A percentile compares a stretch with the other conserved stretches of the same genome.
phyloP scores from a whole-genome alignment of 2,113 vertebrate species.

The Gulo gulo region DNA sequence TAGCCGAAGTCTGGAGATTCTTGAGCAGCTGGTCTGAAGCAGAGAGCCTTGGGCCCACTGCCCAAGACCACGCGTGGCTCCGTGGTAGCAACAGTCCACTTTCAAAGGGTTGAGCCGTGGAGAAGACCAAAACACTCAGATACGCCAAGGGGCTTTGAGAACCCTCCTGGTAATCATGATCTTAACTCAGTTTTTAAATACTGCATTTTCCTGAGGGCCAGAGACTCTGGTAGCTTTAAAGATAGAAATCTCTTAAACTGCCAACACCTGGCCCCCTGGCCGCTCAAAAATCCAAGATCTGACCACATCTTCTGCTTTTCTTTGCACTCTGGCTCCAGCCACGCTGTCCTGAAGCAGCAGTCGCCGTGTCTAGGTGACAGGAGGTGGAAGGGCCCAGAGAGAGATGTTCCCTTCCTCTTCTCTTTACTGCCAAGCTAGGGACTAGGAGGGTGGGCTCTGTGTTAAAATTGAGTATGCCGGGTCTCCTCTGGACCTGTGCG shows the following conservation, averaged over 20 bases:
- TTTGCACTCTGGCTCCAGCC: neutral
- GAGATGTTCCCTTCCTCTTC: neutral
- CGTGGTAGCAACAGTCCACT: neutral
- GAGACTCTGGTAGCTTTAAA: neutral
- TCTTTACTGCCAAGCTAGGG: neutral
- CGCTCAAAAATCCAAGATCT: neutral
- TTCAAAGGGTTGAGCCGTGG: neutral
- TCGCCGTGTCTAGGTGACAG: neutral
- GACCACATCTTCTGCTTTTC: neutral
- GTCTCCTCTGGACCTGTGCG: neutral
- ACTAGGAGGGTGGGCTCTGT: neutral
- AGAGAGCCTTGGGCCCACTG: neutral
- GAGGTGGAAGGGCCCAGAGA: neutral
- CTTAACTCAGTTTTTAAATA: conserved; percentile 36
- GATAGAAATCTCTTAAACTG: neutral
- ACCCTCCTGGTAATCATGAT: neutral
- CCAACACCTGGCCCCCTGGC: neutral
- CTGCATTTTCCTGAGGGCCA: neutral
- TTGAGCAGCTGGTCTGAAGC: neutral
- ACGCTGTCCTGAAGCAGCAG: fast-evolving
- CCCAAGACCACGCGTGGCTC: neutral
- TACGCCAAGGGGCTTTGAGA: neutral
- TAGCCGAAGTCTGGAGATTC: neutral
- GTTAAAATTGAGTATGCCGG: neutral
- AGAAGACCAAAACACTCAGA: neutral